Conservation (phyloP, 2,113 vertebrate genomes). For the Tretioscincus oriximinensis region DNA sequence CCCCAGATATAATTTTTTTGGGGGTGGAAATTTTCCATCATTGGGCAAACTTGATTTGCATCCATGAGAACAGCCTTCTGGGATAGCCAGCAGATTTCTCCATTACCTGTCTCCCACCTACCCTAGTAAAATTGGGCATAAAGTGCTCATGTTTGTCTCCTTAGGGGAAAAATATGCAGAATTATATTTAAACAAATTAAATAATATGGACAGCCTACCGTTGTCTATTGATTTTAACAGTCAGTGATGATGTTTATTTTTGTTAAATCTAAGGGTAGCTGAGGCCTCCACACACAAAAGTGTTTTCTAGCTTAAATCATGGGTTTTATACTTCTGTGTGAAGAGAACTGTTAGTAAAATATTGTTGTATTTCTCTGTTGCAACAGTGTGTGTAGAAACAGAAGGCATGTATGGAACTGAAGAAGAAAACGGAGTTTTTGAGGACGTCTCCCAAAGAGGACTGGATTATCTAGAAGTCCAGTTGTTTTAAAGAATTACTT, state of each 20-base stretch:
- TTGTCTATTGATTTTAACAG: neutral
- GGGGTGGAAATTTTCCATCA: too few relatives aligned
- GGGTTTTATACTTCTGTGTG: neutral
- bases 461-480: neutral
- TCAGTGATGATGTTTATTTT: neutral
- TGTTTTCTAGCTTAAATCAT: neutral
- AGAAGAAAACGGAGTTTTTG: neutral
- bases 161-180: neutral
- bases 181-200: neutral
- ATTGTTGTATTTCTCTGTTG: slow-evolving; percentile 7
- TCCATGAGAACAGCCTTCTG: too few relatives aligned
- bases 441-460: neutral
- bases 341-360: neutral
- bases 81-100: too few relatives aligned
- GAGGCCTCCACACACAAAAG: neutral
- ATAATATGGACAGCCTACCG: neutral
- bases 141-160: neutral
- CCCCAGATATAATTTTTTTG: too few relatives aligned
- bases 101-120: too few relatives aligned
- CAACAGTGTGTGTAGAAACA: neutral
- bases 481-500: neutral
- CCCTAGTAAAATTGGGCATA: too few relatives aligned
- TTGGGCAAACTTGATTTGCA: too few relatives aligned
- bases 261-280: neutral
- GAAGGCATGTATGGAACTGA: neutral